These are phyloP conservation scores for Perizoma affinitatum DNA, from an alignment of 2,888 invertebrate species.

Conservation along the genomic window DNA sequence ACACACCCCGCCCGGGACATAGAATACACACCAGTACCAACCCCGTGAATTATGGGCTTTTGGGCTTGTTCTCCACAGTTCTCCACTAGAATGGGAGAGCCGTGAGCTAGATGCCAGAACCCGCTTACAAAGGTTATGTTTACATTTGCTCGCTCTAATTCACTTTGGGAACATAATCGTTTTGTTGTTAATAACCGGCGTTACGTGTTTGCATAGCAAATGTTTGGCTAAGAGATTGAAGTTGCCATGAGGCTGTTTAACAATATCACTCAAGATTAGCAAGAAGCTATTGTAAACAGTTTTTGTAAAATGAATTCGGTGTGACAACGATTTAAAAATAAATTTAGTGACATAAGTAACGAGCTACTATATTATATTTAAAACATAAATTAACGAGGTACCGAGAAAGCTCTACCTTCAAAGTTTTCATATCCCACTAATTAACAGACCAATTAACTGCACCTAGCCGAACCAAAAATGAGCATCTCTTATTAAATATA, in stretches of 20 bases:
- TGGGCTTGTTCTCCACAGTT: slow-evolving; percentile 15
- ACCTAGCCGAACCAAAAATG: slow-evolving; percentile 29
- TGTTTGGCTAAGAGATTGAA: slow-evolving; percentile 29
- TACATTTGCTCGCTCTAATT: slow-evolving; percentile 50
- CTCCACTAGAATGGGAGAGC: slow-evolving; percentile 50
- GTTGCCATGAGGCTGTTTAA: neutral
- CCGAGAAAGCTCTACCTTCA: slow-evolving; percentile 9
- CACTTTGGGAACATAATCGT: slow-evolving; percentile 41
- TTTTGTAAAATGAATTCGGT: neutral
- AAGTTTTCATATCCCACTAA: slow-evolving; percentile 28
- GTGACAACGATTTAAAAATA: neutral
- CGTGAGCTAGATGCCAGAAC: slow-evolving; percentile 53
- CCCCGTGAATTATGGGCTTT: slow-evolving; percentile 75
- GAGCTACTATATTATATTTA: too few species aligned
- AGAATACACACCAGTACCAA: slow-evolving; percentile 24
- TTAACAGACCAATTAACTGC: slow-evolving; percentile 33
- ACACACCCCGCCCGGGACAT: slow-evolving; percentile 56
- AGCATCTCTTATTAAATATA: slow-evolving; percentile 42
- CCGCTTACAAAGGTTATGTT: slow-evolving; percentile 59
- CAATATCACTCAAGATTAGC: neutral
- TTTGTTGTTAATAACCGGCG: slow-evolving; percentile 36
- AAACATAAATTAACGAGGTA: neutral
- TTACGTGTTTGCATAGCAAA: slow-evolving; percentile 29
- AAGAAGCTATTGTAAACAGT: neutral
- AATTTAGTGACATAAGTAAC: neutral